Conservation (phyloP, 2,113 vertebrate species). For the Upupa epops region DNA sequence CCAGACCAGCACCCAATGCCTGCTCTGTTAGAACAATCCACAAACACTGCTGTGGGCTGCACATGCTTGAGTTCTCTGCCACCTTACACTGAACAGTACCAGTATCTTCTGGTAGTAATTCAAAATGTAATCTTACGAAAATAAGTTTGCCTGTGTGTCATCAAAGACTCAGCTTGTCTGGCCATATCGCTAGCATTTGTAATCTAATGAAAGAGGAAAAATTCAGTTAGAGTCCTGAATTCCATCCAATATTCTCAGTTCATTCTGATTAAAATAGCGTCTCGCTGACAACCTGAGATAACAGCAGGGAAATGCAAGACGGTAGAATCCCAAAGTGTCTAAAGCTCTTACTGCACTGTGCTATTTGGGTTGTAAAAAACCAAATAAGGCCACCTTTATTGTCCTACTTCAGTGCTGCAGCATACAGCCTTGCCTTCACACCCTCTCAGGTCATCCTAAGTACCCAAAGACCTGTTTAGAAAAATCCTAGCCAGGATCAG, state of each 20-base stretch:
- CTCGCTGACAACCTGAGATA: background rate
- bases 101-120: background rate
- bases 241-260: background rate
- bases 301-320: background rate
- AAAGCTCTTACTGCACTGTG: background rate
- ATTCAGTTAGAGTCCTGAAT: background rate
- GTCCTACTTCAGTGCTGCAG: background rate
- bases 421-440: background rate
- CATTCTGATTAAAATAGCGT: background rate
- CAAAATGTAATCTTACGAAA: background rate
- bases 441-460: background rate
- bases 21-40: accelerated
- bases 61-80: background rate
- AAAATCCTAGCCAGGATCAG: background rate
- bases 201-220: background rate
- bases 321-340: background rate
- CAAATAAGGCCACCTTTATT: background rate
- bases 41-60: background rate
- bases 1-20: background rate
- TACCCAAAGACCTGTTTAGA: background rate
- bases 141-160: background rate
- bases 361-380: background rate
- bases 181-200: background rate
- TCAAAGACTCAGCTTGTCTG: background rate
- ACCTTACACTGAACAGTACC: background rate